A percentile compares a stretch with the other conserved stretches of the same genome.
Conservation (phyloP, 2,113 vertebrate genomes). For the Connochaetes taurinus region DNA sequence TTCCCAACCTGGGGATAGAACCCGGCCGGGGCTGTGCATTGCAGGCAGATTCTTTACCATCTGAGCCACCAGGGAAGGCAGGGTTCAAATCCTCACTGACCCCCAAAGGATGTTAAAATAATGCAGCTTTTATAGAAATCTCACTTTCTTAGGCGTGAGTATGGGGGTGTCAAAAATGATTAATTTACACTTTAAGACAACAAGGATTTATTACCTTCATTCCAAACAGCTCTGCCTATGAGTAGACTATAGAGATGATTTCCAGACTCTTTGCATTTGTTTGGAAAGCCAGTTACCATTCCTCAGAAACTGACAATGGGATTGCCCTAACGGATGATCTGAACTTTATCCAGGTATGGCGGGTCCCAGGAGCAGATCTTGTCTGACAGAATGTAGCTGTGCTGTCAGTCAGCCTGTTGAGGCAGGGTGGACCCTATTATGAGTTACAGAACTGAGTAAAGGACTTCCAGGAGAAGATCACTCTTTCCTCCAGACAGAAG, state of each 20-base stretch:
- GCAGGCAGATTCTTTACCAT: neutral
- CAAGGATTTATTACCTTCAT: neutral
- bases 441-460: neutral
- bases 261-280: constrained; percentile 9
- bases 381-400: constrained; percentile 46
- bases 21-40: neutral
- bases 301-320: constrained; percentile 6
- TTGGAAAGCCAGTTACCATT: constrained; percentile 29
- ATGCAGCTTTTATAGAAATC: neutral
- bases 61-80: neutral
- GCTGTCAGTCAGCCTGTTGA: neutral
- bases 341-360: constrained; percentile 40
- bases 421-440: constrained; percentile 45
- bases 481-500: neutral
- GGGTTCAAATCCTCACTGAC: neutral
- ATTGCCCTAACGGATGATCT: constrained; percentile 45
- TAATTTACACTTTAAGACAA: neutral
- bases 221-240: neutral
- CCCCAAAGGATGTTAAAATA: neutral
- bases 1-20: neutral
- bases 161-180: neutral
- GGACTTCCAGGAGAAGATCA: neutral
- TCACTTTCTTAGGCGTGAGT: neutral
- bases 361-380: neutral
- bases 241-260: constrained; percentile 3